These are phyloP conservation scores for Deilephila porcellus DNA, from an alignment of 2,888 invertebrate species.

Conservation along the genomic window DNA sequence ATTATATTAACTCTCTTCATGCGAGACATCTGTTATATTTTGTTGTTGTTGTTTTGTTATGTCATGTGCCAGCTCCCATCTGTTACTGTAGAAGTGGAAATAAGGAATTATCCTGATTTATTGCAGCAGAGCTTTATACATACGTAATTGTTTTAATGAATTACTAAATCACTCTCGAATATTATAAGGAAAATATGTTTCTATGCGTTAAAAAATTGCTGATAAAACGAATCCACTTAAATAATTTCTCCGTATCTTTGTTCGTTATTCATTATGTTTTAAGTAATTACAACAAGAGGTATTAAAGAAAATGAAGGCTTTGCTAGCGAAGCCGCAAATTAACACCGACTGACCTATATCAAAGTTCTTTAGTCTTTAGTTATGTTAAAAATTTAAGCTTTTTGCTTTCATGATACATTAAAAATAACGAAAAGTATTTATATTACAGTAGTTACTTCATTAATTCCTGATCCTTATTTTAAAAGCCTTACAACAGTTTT, in stretches of 20 bases:
- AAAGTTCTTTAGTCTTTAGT: slow-evolving; percentile 20
- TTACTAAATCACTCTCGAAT: background rate
- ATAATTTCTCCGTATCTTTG: slow-evolving; percentile 32
- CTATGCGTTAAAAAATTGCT: background rate
- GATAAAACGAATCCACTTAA: background rate
- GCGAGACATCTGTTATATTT: slow-evolving; percentile 7
- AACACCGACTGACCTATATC: slow-evolving; percentile 22
- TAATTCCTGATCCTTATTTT: background rate
- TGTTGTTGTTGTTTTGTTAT: background rate
- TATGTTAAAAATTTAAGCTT: background rate
- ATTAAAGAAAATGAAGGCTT: slow-evolving; percentile 30
- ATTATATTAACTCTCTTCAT: slow-evolving; percentile 45
- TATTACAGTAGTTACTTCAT: background rate
- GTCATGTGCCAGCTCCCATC: background rate
- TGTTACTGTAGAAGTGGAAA: no score
- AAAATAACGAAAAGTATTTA: slow-evolving; percentile 6
- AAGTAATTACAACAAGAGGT: slow-evolving; percentile 35
- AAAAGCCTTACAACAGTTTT: background rate
- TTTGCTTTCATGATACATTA: slow-evolving; percentile 8
- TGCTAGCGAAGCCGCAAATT: slow-evolving; percentile 17
- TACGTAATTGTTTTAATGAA: background rate
- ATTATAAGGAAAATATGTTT: background rate
- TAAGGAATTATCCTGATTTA: no score
- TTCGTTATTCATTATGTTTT: slow-evolving; percentile 41
- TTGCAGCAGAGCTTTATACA: no score